Base-by-base conservation (phyloP, 2,888 invertebrate genomes). In the Eurois occulta region DNA sequence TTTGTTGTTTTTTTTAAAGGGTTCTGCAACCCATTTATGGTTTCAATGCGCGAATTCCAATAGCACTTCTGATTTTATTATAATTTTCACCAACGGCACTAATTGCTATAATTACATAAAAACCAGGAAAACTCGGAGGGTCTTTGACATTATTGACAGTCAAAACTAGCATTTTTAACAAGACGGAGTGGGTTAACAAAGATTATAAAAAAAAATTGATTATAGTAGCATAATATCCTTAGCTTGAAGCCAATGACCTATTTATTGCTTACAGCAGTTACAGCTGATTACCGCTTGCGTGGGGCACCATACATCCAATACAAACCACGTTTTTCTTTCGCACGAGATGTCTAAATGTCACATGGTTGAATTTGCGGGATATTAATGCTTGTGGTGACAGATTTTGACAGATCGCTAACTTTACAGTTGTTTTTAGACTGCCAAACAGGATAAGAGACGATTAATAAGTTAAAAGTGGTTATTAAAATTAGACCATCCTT, bases 321-420 rank as follows among this genome's bases (percentile, higher is more conserved):
- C 0, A 43, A 7, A 35, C 35, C 71, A 77, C 67, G 64, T 68
- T 77, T 80, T 75, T 84, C 58, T 67, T 84, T 84, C 81, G 70
- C 77, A 81, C 77, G 52, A 80, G 48, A 55, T 72, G 81, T 81
- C 81, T 35, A 55, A 69, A 67, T 67, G 77, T 84, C 85, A 77
- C 52, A 75, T 81, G 85, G 74, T 77, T 69, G 77, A 84, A 75
- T 77, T 74, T 77, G 77, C 74, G 7, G 18, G 32, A 43, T 67
- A 79, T 83, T 83, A 83, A 83, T 79, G 79, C 18, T 38, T 60
- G 38, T 69, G 46, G 28, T 72, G 68, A 82, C 52, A 55, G 78
- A 71, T 73, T 48, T 32, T n/a, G 60, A 82, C 43, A 58, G 73
- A 69, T 71, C 28, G 55, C 46, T 67, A 38, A 69, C 48, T n/a